These are phyloP conservation scores for Megaceryle alcyon DNA, from an alignment of 2,797 vertebrate species.

Conservation along the genomic window DNA sequence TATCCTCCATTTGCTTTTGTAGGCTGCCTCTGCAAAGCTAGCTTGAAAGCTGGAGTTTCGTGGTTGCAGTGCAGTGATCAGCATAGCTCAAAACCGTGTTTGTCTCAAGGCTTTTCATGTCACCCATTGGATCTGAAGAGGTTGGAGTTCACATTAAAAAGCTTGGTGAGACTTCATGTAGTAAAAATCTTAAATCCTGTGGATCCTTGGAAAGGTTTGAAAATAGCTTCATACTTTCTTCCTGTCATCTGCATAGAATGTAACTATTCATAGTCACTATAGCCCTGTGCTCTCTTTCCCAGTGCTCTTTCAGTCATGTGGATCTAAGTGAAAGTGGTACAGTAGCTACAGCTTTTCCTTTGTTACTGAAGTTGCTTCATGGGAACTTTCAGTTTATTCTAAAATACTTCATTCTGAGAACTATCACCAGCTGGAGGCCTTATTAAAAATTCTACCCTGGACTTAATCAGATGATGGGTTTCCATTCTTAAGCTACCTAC, in stretches of 20 bases:
- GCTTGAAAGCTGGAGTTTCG: neutral
- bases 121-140: neutral
- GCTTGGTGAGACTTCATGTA: neutral
- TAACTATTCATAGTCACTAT: neutral
- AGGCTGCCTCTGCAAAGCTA: neutral
- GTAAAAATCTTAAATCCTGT: neutral
- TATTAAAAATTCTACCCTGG: neutral
- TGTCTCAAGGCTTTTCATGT: neutral
- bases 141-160: neutral
- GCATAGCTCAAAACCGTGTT: accelerated
- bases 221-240: neutral
- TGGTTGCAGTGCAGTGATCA: neutral
- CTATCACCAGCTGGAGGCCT: neutral
- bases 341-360: neutral
- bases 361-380: neutral
- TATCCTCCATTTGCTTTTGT: neutral
- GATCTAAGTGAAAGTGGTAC: neutral
- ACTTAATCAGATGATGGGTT: neutral
- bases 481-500: neutral
- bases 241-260: neutral
- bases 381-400: neutral
- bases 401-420: neutral
- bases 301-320: accelerated
- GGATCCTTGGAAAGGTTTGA: neutral
- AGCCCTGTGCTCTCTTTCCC: neutral